Evolutionary conservation across 2,797 vertebrate genomes (phyloP), one percentile per base, ranked within the genome.

Genomic region (Galago senegalensis): DNA sequence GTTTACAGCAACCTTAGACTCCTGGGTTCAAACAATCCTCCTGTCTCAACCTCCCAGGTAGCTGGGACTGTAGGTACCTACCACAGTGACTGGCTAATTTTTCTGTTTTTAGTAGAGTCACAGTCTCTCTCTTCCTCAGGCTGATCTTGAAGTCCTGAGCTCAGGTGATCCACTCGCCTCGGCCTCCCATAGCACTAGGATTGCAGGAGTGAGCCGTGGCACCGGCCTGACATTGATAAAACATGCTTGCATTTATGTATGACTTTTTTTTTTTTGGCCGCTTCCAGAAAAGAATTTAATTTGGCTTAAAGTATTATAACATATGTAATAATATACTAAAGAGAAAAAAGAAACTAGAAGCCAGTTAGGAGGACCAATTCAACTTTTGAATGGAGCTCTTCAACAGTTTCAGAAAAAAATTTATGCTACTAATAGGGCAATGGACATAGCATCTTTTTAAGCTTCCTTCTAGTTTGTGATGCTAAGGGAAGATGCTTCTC

Each of bases 401-500:
- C 63, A 17, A 10, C 8, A 53, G 43, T 56, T 67, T 56, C 46
- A 31, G 75, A 23, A 60, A 60, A 37, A 27, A 7, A 2, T 23
- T 7, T 12, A 4, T 29, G 1, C 31, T 79, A 1, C 60, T 5
- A 18, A 1, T 12, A 21, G 14, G 20, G 27, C 56, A 3, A 0
- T 70, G 60, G 56, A 12, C 14, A 16, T 8, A 21, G 31, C 40
- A 13, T 56, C 73, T 49, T 60, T 61, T 20, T 16, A 46, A 75
- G 72, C 81, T 49, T 27, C 65, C 29, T 63, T 49, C 53, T 69
- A 2, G 7, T 27, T 9, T 4, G 4, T 31, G 25, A 7, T 18
- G 18, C 37, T 17, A 0, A 20, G 43, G 60, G 17, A 29, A 69
- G 58, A 17, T 46, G 37, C 14, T 8, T 5, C 2, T 61, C 40